Evolutionary conservation across 1,140 invertebrate genomes (phyloP).

Genomic region (Lithobius niger): DNA sequence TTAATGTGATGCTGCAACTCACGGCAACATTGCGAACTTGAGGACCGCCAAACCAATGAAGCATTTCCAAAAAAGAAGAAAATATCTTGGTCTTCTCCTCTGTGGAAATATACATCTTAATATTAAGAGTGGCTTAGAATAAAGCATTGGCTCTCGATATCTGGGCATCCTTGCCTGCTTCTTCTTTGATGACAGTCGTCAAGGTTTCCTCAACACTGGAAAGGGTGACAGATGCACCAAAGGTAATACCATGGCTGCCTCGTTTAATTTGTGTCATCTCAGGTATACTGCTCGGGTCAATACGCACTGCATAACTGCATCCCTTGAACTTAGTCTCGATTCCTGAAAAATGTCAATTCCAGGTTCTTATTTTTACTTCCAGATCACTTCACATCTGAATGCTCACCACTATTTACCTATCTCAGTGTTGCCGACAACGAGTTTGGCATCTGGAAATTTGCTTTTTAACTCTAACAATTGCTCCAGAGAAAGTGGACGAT

Average conservation of each 20-base stretch:
- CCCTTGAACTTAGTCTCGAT: slow-evolving; percentile 86
- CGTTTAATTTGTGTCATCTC: slow-evolving; percentile 49
- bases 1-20: too few relatives aligned
- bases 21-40: slow-evolving; percentile 75
- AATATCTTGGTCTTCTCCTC: slow-evolving; percentile 60
- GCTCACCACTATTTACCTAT: too few relatives aligned
- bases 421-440: slow-evolving; percentile 88
- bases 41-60: slow-evolving; percentile 86
- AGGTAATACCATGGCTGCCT: slow-evolving; percentile 41
- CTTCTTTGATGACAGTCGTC: too few relatives aligned
- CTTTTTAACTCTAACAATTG: slow-evolving; percentile 62
- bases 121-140: too few relatives aligned
- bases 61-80: slow-evolving; percentile 60
- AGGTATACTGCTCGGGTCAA: slow-evolving; percentile 54
- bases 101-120: too few relatives aligned
- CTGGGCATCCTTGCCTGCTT: too few relatives aligned
- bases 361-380: too few relatives aligned
- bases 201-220: slow-evolving; percentile 54
- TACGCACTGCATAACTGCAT: slow-evolving; percentile 60
- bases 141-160: too few relatives aligned
- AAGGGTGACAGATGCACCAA: slow-evolving; percentile 69
- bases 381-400: too few relatives aligned
- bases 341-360: too few relatives aligned
- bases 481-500: slow-evolving; percentile 52
- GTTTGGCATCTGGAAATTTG: slow-evolving; percentile 55